Percentiles rank a stretch among this genome's conserved stretches.
Evolutionary conservation across 2,797 vertebrate species (phyloP).

Genomic region (Bradypodion ventrale): DNA sequence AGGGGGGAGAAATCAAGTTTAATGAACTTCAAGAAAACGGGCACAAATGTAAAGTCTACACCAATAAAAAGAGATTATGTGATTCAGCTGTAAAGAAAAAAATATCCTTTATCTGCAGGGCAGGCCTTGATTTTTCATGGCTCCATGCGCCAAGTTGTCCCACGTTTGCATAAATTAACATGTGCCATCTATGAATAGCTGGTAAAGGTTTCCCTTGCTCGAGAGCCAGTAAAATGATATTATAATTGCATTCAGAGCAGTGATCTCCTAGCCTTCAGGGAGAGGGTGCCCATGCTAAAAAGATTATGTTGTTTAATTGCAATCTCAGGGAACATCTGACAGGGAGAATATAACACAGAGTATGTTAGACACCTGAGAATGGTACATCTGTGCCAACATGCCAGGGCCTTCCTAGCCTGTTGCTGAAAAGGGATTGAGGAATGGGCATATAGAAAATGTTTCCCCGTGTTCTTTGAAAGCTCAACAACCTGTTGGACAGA

Average conservation of each 20-base stretch:
- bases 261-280: conserved; percentile 66
- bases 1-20: conserved; percentile 49
- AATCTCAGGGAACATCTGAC: conserved; percentile 66
- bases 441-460: conserved; percentile 34
- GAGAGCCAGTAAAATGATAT: too few relatives aligned
- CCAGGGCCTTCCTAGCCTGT: conserved; percentile 54
- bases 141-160: conserved; percentile 61
- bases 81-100: conserved; percentile 40
- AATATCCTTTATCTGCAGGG: conserved; percentile 41
- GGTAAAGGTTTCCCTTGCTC: too few relatives aligned
- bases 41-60: conserved; percentile 28
- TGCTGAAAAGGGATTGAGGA: conserved; percentile 63
- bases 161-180: conserved; percentile 72
- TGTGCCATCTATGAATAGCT: conserved; percentile 66
- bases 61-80: conserved; percentile 40
- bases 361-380: conserved; percentile 58
- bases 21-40: conserved; percentile 19
- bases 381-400: conserved; percentile 58
- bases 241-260: conserved; percentile 64
- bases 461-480: conserved; percentile 34
- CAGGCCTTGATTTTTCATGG: conserved; percentile 38
- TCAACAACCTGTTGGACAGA: conserved; percentile 46
- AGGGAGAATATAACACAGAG: conserved; percentile 56
- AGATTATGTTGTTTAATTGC: conserved; percentile 74
- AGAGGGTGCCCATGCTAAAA: conserved; percentile 70